Evolutionary conservation across 2,888 invertebrate genomes (phyloP), one percentile per base, ranked within the genome.

Genomic region (Eilema depressum): DNA sequence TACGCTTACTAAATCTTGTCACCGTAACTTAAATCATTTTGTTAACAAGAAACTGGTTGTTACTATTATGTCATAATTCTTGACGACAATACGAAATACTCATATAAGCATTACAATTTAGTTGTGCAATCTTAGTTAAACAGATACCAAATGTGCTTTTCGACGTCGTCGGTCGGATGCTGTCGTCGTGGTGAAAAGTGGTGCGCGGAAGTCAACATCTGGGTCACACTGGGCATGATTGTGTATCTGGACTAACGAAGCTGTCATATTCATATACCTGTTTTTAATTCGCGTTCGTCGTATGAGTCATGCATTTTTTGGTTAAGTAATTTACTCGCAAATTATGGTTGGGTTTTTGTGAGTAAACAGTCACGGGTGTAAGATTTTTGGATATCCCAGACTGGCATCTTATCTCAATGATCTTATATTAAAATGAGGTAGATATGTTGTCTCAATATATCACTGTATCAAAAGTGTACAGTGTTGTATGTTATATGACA

Each of bases 121-220:
- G 8, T 66, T 67, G 63, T 64, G 63, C 33, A 71, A 71, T 57
- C 25, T 12, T 47, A 57, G 66, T 63, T 69, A 33, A 28, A 60
- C 1, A 37, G 53, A 63, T 26, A 47, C 26, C 61, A 62, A 66
- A 62, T 26, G 26, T 53, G 28, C 47, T 41, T 33, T 65, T 68
- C 25, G 62, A 14, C 66, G 53, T 25, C 60, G n/a, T 64, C 67
- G 57, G 57, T 62, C 41, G 66, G 30, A 56, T 57, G 70, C 76
- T 76, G 77, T 76, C 71, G 72, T 41, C 10, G 33, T 66, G 66
- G 30, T 62, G 78, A 84, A 84, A 86, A 85, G 86, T 85, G 74
- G 79, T 77, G 77, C 82, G 68, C 77, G 82, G 79, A 79, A 75
- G 76, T 75, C 75, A 70, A 77, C 80, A 83, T 82, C 81, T 78